phyloP scores from a whole-genome alignment of 2,113 vertebrate genomes.

The Alaudala cheleensis region DNA sequence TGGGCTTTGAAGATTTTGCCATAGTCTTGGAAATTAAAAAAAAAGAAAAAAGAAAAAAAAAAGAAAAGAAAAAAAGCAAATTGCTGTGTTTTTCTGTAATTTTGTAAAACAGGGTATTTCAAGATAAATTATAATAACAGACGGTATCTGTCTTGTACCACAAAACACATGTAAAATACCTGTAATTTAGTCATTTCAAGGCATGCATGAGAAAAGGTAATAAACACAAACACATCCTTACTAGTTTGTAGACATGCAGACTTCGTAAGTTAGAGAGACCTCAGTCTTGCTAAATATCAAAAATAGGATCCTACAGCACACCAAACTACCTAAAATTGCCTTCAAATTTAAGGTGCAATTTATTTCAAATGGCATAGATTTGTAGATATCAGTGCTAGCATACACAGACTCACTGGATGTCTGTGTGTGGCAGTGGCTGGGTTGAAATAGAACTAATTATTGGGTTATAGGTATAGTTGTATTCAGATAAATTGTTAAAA shows the following conservation, averaged over 20 bases:
- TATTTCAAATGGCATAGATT: slow-evolving; percentile 77
- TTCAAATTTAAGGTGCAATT: slow-evolving; percentile 79
- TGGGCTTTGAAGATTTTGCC: slow-evolving; percentile 89
- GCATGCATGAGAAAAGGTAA: slow-evolving; percentile 76
- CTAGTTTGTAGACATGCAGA: slow-evolving; percentile 76
- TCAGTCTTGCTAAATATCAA: slow-evolving; percentile 74
- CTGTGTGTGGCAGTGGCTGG: not conserved
- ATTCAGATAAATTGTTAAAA: not conserved
- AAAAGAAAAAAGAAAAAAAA: slow-evolving; percentile 32
- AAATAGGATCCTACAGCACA: slow-evolving; percentile 67
- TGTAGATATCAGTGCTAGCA: slow-evolving; percentile 51
- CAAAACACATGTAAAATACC: slow-evolving; percentile 87
- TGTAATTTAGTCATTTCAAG: slow-evolving; percentile 84
- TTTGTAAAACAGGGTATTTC: slow-evolving; percentile 85
- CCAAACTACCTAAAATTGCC: slow-evolving; percentile 78
- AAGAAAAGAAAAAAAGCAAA: slow-evolving; percentile 80
- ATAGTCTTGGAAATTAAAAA: slow-evolving; percentile 75
- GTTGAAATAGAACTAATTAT: slow-evolving; percentile 4
- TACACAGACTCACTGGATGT: slow-evolving; percentile 8
- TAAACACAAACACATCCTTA: slow-evolving; percentile 78
- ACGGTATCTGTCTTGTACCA: slow-evolving; percentile 81
- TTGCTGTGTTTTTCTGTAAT: slow-evolving; percentile 96
- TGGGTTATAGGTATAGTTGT: not conserved
- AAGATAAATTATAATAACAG: slow-evolving; percentile 91
- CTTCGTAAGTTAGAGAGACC: slow-evolving; percentile 75